Evolutionary conservation across 2,888 invertebrate genomes (phyloP).

Genomic region (Stramonita haemastoma): DNA sequence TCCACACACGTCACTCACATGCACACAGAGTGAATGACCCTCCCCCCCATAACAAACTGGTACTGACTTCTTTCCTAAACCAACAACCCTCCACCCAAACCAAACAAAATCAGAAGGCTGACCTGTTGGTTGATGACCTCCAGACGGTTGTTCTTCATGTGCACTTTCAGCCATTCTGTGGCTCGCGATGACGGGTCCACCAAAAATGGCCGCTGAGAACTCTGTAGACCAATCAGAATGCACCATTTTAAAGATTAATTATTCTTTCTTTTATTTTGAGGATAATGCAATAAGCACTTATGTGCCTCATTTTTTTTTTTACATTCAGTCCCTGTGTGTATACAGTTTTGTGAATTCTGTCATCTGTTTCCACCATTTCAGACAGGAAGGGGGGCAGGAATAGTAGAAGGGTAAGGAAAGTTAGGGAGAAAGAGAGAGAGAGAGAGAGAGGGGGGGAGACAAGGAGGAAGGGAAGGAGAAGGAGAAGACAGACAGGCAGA

Average conservation of each 20-base stretch:
- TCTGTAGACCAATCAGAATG: constrained; percentile 67
- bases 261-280: too few relatives aligned
- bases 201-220: constrained; percentile 85
- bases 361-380: too few relatives aligned
- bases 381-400: neutral
- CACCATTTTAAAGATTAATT: neutral
- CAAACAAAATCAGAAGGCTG: constrained; percentile 20
- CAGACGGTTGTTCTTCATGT: constrained; percentile 83
- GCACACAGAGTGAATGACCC: too few relatives aligned
- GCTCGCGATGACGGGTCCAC: constrained; percentile 94
- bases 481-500: neutral
- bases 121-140: constrained; percentile 88
- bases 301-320: too few relatives aligned
- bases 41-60: too few relatives aligned
- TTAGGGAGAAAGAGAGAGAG: neutral
- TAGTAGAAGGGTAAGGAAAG: neutral
- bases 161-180: constrained; percentile 87
- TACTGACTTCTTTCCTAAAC: too few relatives aligned
- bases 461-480: neutral
- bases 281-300: too few relatives aligned
- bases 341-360: too few relatives aligned
- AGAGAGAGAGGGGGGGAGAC: neutral
- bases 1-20: too few relatives aligned
- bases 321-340: too few relatives aligned
- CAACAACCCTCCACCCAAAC: too few relatives aligned